Evolutionary conservation across 2,797 vertebrate genomes (phyloP).

Genomic region (Platyrinchus mystaceus): DNA sequence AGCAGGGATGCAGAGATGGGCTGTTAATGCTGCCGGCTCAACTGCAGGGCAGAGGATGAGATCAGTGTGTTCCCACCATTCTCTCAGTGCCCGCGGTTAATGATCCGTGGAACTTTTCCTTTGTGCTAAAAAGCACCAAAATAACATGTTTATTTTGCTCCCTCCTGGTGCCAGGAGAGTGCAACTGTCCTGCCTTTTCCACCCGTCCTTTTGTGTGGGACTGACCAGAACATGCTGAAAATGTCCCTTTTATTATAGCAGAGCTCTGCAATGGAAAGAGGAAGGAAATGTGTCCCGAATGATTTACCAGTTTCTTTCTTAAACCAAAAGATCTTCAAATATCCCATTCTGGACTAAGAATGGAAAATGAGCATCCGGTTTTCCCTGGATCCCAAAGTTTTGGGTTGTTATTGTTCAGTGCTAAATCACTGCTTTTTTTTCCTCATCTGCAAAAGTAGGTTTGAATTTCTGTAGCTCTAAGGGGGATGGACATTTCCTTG

Average conservation of each 20-base stretch:
- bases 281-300: background rate
- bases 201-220: background rate
- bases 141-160: background rate
- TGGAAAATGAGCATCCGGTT: background rate
- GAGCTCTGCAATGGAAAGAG: background rate
- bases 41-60: background rate
- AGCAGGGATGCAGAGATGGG: background rate
- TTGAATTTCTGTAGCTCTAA: background rate
- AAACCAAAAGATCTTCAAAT: background rate
- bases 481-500: background rate
- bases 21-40: background rate
- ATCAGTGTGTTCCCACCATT: background rate
- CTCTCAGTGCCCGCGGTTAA: background rate
- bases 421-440: background rate
- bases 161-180: background rate
- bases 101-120: background rate
- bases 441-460: background rate
- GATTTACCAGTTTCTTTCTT: background rate
- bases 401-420: background rate
- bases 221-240: background rate
- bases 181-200: background rate
- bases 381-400: background rate
- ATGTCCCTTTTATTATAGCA: background rate
- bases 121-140: background rate
- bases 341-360: background rate